Evolutionary conservation across 2,888 invertebrate genomes (phyloP).

Genomic region (Chesias legatella): DNA sequence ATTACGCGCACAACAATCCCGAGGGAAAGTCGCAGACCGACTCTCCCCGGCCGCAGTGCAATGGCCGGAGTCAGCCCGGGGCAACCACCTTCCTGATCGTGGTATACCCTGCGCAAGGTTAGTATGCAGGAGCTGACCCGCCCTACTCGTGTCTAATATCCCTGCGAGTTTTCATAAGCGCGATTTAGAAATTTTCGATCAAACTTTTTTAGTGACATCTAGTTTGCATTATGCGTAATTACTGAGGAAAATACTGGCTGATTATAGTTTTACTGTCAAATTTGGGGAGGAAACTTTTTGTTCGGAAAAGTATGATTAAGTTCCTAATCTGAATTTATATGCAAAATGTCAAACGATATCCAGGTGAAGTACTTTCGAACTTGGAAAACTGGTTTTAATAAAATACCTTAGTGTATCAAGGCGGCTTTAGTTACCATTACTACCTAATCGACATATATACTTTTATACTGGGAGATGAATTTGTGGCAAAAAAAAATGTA

Average conservation of each 20-base stretch:
- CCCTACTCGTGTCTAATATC: slow-evolving; percentile 38
- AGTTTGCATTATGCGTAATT: slow-evolving; percentile 30
- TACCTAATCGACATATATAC: too few relatives aligned
- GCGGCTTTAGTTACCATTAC: too few relatives aligned
- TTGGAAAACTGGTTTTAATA: too few relatives aligned
- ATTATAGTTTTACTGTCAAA: slow-evolving; percentile 9
- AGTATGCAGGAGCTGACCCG: slow-evolving; percentile 60
- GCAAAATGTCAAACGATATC: too few relatives aligned
- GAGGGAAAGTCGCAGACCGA: slow-evolving; percentile 81
- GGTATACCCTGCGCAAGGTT: slow-evolving; percentile 88
- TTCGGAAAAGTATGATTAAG: slow-evolving; percentile 1
- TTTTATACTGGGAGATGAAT: too few relatives aligned
- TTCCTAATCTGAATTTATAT: too few relatives aligned
- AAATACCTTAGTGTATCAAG: too few relatives aligned
- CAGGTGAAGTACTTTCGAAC: too few relatives aligned
- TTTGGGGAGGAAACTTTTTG: slow-evolving; percentile 4
- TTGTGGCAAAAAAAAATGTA: too few relatives aligned
- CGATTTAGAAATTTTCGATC: slow-evolving; percentile 43
- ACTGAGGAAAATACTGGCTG: slow-evolving; percentile 7
- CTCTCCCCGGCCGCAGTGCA: slow-evolving; percentile 83
- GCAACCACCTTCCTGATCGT: slow-evolving; percentile 85
- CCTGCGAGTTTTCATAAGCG: slow-evolving; percentile 47
- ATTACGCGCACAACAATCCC: slow-evolving; percentile 82
- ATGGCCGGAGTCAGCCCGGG: slow-evolving; percentile 83
- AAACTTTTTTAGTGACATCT: slow-evolving; percentile 55